Base-by-base conservation (phyloP, 2,888 invertebrate genomes). In the Drosophila paranaensis region DNA sequence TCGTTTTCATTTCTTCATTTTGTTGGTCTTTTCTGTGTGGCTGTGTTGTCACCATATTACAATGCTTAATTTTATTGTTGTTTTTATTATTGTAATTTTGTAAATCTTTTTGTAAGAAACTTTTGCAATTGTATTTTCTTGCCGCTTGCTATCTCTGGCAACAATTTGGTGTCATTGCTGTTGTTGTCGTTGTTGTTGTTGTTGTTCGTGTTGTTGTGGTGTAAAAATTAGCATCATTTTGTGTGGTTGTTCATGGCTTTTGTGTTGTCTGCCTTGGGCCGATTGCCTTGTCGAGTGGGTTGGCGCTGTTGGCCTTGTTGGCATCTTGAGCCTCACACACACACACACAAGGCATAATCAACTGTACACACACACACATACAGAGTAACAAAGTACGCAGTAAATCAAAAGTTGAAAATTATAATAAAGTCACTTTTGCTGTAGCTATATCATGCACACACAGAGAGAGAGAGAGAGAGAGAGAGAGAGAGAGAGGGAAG, bases 381-480 rank as follows among this genome's bases (percentile, higher is more conserved):
- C n/a, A n/a, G n/a, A 50, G n/a, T 39, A 61, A 61, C 61, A 61
- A 79, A 79, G 71, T 71, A 60, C 65, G 84, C 84, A 82, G 86
- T 86, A 87, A 87, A 87, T 89, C 86, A 87, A 87, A 86, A 87
- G 89, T 87, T 89, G 75, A 80, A 89, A 87, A 87, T 87, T 87
- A 87, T 87, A 87, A 87, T 87, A 89, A 87, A 89, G 88, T 89
- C 88, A 84, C 87, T 87, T 79, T 79, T 82, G 79, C 74, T 77
- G 77, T 79, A 68, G 77, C 79, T 85, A 88, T 85, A 85, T 88
- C 84, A 85, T 84, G 77, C 67, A 76, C 77, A 65, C 53, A 37
- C 20, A 53, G 11, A 51, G n/a, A 30, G 4, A 46, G 8, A 45
- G 6, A 46, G 1, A 20, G 20, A 20, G 20, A 20, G 20, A 2